Percentiles rank a stretch among this genome's conserved stretches.
phyloP scores from a whole-genome alignment of 2,113 vertebrate species.

The Ascaphus truei region DNA sequence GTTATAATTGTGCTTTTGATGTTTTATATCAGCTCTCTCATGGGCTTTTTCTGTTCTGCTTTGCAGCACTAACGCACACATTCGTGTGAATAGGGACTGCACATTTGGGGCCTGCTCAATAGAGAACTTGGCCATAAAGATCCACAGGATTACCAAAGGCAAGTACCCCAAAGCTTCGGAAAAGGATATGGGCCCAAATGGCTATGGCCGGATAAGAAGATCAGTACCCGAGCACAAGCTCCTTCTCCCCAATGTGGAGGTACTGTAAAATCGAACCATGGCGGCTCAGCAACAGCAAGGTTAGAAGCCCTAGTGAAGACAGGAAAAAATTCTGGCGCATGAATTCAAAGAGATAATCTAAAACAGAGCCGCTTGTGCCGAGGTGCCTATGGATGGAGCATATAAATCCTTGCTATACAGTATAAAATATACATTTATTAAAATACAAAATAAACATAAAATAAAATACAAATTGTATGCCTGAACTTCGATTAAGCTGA shows the following conservation, averaged over 20 bases:
- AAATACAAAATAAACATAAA: too few relatives aligned
- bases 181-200: constrained; percentile 79
- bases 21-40: not conserved
- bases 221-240: constrained; percentile 49
- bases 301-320: constrained; percentile 53
- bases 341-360: too few relatives aligned
- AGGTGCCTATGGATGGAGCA: too few relatives aligned
- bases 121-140: constrained; percentile 79
- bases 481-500: too few relatives aligned
- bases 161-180: constrained; percentile 70
- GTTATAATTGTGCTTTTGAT: too few relatives aligned
- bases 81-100: constrained; percentile 85
- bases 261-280: constrained; percentile 49
- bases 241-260: constrained; percentile 45
- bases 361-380: too few relatives aligned
- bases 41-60: constrained; percentile 3
- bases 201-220: constrained; percentile 85
- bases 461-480: too few relatives aligned
- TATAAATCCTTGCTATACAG: too few relatives aligned
- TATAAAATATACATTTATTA: too few relatives aligned
- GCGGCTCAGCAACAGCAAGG: constrained; percentile 53
- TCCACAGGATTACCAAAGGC: constrained; percentile 75
- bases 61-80: constrained; percentile 49
- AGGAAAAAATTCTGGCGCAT: too few relatives aligned
- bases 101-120: constrained; percentile 83